A percentile compares a stretch with the other conserved stretches of the same genome.
Conservation (phyloP, 1,140 invertebrate species). For the Drosophila triauraria region DNA sequence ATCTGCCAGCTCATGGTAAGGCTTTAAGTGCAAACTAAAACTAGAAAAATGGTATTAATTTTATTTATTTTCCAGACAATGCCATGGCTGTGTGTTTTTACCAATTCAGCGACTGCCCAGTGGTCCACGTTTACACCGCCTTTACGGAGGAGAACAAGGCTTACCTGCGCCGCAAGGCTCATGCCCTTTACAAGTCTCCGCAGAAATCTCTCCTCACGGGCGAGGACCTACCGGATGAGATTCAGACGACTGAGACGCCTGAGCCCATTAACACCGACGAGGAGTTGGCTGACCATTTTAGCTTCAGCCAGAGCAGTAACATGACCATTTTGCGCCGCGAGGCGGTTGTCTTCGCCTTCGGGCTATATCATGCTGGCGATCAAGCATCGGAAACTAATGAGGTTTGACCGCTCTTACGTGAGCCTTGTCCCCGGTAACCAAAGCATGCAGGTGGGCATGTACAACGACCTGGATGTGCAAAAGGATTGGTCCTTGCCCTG, state of each 20-base stretch:
- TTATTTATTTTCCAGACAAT: constrained; percentile 12
- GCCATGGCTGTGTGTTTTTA: constrained; percentile 28
- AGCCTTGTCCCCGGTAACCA: fast-evolving
- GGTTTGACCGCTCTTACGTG: constrained; percentile 13
- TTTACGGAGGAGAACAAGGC: constrained; percentile 15
- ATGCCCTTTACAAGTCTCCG: not conserved
- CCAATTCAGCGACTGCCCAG: constrained; percentile 19
- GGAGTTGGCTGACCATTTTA: not conserved
- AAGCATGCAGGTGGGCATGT: not conserved
- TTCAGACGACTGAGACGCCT: no score
- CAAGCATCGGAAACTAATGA: fast-evolving
- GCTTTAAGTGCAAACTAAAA: not conserved
- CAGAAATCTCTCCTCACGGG: no score
- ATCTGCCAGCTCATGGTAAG: constrained; percentile 41
- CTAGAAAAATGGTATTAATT: no score
- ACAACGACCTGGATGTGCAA: not conserved
- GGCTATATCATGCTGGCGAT: not conserved
- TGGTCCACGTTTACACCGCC: constrained; percentile 59
- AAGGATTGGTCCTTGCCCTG: constrained; percentile 25
- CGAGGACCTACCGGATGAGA: no score
- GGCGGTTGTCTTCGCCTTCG: not conserved
- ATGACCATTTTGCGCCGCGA: constrained; percentile 23
- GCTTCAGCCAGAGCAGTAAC: not conserved
- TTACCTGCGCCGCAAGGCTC: constrained; percentile 6
- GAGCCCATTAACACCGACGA: no score